phyloP scores from a whole-genome alignment of 2,888 invertebrate genomes.

The Odontomyia ornata region DNA sequence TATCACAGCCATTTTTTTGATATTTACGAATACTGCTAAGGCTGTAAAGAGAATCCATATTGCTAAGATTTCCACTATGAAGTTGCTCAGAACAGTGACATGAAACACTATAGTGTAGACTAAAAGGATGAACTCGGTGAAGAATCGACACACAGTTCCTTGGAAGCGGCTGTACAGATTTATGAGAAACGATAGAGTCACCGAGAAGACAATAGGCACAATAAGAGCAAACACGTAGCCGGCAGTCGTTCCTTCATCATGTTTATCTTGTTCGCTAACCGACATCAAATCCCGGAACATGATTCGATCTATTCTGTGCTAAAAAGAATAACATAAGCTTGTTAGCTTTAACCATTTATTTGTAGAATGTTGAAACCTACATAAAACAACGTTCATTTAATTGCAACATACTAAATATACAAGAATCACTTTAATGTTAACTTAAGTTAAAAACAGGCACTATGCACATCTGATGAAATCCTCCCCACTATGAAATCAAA shows the following conservation, averaged over 20 bases:
- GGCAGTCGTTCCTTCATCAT: constrained; percentile 23
- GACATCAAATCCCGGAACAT: background rate
- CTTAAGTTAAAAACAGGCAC: too few species aligned
- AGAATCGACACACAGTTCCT: constrained; percentile 55
- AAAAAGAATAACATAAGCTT: background rate
- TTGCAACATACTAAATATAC: too few species aligned
- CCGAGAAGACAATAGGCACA: constrained; percentile 27
- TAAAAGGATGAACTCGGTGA: constrained; percentile 68
- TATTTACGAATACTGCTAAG: background rate
- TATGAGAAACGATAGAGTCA: background rate
- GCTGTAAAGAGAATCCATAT: constrained; percentile 46
- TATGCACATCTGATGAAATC: too few species aligned
- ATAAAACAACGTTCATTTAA: too few species aligned
- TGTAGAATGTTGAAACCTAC: too few species aligned
- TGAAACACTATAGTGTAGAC: constrained; percentile 68
- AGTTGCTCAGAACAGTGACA: constrained; percentile 66
- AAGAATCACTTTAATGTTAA: too few species aligned
- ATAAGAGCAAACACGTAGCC: constrained; percentile 25
- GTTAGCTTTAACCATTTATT: background rate
- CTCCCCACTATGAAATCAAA: too few species aligned
- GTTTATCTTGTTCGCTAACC: background rate
- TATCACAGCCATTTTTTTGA: background rate
- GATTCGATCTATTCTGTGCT: background rate
- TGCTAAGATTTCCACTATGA: constrained; percentile 56
- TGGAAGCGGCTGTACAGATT: background rate